A percentile compares a stretch with the other conserved stretches of the same genome.
Conservation (phyloP, 2,113 vertebrate species). For the Aegotheles bennettii region DNA sequence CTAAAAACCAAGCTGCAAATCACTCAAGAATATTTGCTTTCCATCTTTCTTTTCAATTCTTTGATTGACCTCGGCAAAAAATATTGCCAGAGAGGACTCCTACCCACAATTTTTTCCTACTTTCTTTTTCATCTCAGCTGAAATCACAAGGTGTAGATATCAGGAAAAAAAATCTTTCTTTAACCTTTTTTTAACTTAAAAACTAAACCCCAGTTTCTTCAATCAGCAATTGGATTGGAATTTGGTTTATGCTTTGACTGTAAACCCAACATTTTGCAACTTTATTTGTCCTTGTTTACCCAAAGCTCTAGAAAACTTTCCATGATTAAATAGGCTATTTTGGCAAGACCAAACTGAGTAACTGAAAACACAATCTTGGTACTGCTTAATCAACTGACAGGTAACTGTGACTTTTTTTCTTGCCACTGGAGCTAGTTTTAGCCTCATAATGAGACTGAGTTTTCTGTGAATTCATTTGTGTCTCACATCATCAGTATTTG, state of each 20-base stretch:
- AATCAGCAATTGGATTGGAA: not conserved
- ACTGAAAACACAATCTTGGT: not conserved
- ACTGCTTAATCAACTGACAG: not conserved
- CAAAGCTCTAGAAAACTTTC: not conserved
- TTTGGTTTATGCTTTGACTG: not conserved
- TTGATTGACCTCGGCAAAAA: not conserved
- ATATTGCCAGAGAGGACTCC: not conserved
- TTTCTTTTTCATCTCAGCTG: not conserved
- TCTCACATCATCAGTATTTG: not conserved
- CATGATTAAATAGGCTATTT: not conserved
- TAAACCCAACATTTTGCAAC: not conserved
- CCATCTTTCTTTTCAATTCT: not conserved
- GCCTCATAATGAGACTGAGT: not conserved
- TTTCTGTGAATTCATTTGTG: not conserved
- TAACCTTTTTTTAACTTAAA: not conserved
- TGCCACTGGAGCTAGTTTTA: not conserved
- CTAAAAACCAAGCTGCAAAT: not conserved
- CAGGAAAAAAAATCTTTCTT: fast-evolving
- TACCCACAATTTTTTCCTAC: not conserved
- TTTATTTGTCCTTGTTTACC: not conserved
- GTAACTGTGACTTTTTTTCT: not conserved
- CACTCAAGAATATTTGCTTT: not conserved
- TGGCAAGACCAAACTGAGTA: not conserved
- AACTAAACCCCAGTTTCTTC: not conserved
- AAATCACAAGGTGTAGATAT: not conserved